phyloP scores from a whole-genome alignment of 2,888 invertebrate species.

The Ennomos quercinarius region DNA sequence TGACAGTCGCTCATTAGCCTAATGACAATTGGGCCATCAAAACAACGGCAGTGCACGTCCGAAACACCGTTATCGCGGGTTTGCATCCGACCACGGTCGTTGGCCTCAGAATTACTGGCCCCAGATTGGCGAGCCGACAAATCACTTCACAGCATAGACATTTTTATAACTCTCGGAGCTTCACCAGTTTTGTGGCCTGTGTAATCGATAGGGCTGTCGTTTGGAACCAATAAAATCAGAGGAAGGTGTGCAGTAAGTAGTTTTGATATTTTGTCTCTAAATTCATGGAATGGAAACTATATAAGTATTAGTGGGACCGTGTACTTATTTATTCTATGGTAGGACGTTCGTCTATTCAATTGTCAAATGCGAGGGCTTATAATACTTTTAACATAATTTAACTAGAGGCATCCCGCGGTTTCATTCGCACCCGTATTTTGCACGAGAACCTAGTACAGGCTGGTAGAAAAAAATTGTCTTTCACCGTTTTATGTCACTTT shows the following conservation, averaged over 20 bases:
- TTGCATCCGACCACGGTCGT: slow-evolving; percentile 70
- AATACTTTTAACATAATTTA: no score
- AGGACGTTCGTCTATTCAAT: no score
- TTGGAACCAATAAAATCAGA: slow-evolving; percentile 21
- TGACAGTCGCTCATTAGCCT: slow-evolving; percentile 52
- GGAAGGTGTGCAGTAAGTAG: slow-evolving; percentile 15
- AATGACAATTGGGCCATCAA: slow-evolving; percentile 63
- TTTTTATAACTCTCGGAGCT: background rate
- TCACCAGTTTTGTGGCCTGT: slow-evolving; percentile 56
- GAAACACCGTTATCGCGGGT: slow-evolving; percentile 66
- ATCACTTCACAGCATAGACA: slow-evolving; percentile 61
- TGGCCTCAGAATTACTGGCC: slow-evolving; percentile 59
- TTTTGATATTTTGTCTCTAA: background rate
- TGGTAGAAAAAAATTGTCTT: no score
- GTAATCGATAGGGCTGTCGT: slow-evolving; percentile 57
- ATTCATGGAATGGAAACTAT: no score
- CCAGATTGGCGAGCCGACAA: slow-evolving; percentile 68
- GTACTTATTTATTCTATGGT: no score
- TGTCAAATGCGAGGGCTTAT: no score
- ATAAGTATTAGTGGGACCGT: no score
- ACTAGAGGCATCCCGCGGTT: no score
- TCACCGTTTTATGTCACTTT: no score
- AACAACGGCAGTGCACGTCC: slow-evolving; percentile 59
- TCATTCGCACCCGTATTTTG: no score
- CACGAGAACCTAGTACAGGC: no score